Evolutionary conservation across 35 echinoderm and acorn worm species (phyloP), one percentile per base, ranked within the genome.

Genomic region (Holothuria glaberrima): DNA sequence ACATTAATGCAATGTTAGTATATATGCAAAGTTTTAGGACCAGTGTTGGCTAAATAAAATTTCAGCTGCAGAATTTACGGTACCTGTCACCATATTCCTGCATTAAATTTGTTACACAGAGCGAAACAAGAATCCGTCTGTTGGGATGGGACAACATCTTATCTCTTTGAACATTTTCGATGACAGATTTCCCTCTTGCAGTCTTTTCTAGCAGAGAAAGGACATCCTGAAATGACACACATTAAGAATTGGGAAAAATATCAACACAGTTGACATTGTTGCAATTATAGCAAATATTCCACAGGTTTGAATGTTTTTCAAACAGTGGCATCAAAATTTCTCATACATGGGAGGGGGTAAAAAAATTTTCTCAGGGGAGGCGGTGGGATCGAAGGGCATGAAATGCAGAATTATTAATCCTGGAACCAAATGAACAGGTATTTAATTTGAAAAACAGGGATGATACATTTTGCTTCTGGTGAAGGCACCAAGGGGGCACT

Each of bases 191-290:
- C 4, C 61, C 61, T 65, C 61, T 65, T 17, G 61, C 61, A 65
- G 61, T 65, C 61, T 65, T 65, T 65, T 65, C 61, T 65, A 65
- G 61, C 61, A 65, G 61, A 65, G 61, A 4, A 65, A 65, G 61
- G 61, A 65, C 61, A 65, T 65, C 61, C 61, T 65, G 61, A 65
- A 65, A 65, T 65, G 61, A 6, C 61, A 28, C 61, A 65, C 61
- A 65, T 65, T 4, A 65, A 4, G 61, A 17, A 17, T 6, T 65
- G 19, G 61, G 61, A 65, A 65, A 65, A 65, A 17, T 65, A 65
- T 65, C 61, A 65, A 65, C 27, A 65, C 27, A 65, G 16, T 65
- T 65, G 17, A 65, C 4, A 65, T 4, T 65, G 61, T 17, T 65
- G 61, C 61, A 6, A 65, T 65, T 65, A 65, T 65, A 65, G 61